Evolutionary conservation across 2,797 vertebrate species (phyloP).

Genomic region (Leptatherina wallacei): DNA sequence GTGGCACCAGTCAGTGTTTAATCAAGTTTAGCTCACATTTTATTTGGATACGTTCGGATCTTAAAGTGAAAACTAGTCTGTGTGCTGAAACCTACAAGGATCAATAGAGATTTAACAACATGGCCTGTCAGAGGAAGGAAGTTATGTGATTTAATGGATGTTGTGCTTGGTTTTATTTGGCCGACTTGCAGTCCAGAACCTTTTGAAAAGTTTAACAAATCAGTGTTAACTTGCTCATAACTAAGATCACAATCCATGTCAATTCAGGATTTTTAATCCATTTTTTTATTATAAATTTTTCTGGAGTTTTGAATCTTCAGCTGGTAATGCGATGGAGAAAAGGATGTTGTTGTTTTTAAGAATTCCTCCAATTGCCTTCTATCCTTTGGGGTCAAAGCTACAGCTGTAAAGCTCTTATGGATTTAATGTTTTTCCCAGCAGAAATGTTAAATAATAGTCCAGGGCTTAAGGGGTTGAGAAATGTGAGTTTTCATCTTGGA

Average conservation of each 20-base stretch:
- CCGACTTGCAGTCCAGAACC: neutral
- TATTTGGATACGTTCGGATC: neutral
- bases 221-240: neutral
- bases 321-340: no score
- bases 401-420: slow-evolving; percentile 4
- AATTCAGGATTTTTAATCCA: no score
- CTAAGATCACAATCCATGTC: no score
- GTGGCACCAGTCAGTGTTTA: neutral
- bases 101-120: slow-evolving; percentile 10
- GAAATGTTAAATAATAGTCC: slow-evolving; percentile 15
- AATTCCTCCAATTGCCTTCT: no score
- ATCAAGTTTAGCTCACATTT: neutral
- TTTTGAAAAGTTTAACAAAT: slow-evolving; percentile 1
- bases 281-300: no score
- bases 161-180: slow-evolving; percentile 12
- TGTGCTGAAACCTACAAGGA: slow-evolving; percentile 1
- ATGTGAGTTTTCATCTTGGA: neutral
- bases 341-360: no score
- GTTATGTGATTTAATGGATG: slow-evolving; percentile 11
- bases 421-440: slow-evolving; percentile 12
- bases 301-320: no score
- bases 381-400: slow-evolving; percentile 2
- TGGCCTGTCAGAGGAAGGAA: slow-evolving; percentile 17
- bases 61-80: slow-evolving; percentile 4
- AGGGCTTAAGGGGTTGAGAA: neutral